Base-by-base conservation (phyloP, 2,113 vertebrate genomes). In the Notarius lentiginosus region DNA sequence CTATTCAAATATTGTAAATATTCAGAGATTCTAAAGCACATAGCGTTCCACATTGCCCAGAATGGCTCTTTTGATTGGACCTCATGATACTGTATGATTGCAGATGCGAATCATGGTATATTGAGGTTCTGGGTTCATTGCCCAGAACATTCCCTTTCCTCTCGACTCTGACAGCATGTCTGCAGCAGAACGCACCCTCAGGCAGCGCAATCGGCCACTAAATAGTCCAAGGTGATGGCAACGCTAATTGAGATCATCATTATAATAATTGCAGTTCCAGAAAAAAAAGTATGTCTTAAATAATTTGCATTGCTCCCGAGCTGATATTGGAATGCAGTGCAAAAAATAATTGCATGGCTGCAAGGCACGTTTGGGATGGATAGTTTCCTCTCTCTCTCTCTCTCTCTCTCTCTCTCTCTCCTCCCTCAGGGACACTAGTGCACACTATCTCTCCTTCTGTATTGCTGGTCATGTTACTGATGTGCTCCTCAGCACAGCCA, bases 191-290 rank as follows among this genome's bases (percentile, higher is more conserved):
- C 91, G 91, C 91, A 88, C 90, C 94, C 93, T 86, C 90, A 73
- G 94, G 94, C 94, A 92, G 93, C 92, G 89, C 93, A 94, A 95
- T 94, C 94, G 93, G 93, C 93, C 93, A 92, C 94, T 96, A 95
- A 96, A 95, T 93, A 95, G 94, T 95, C 95, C 85, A 90, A 94
- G 93, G 95, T 94, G 90, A 95, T 94, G 94, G 95, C 94, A 91
- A 93, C 93, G 93, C 94, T 96, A 96, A 96, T 96, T 96, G 95
- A 96, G 95, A 96, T 95, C 94, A 95, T 95, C 95, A 95, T 95
- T 95, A 96, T 95, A 95, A 95, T 96, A 96, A 96, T 95, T 95
- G 95, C 93, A 82, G 91, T 92, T 90, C 93, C 93, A 94, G 94
- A 84, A 90, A 87, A 93, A 63, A 94, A 95, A 94, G 94, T 91